Evolutionary conservation across 1,140 invertebrate species (phyloP).

Genomic region (Anagrus nilaparvatae): DNA sequence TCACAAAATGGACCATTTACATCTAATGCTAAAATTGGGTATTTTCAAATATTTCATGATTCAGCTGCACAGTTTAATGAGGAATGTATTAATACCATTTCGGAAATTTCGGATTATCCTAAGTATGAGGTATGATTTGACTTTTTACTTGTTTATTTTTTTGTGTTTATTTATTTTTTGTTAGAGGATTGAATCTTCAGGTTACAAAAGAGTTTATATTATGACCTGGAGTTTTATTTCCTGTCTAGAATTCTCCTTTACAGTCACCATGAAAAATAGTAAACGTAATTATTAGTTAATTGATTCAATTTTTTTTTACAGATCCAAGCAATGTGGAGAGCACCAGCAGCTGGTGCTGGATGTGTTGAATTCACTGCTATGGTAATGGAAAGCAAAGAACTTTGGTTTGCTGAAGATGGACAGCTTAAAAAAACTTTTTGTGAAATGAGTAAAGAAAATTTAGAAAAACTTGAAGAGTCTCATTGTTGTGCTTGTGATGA

Average conservation of each 20-base stretch:
- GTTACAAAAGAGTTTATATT: too few species aligned
- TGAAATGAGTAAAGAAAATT: conserved; percentile 53
- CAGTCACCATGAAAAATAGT: too few species aligned
- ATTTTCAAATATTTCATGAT: conserved; percentile 75
- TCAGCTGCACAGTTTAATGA: conserved; percentile 70
- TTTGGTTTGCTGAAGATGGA: conserved; percentile 88
- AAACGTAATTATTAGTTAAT: too few species aligned
- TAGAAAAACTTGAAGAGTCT: conserved; percentile 39
- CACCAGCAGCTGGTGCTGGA: conserved; percentile 70
- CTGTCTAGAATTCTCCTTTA: too few species aligned
- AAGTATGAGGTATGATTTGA: conserved; percentile 68
- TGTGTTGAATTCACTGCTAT: conserved; percentile 78
- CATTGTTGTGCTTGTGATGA: conserved; percentile 84
- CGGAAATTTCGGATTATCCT: conserved; percentile 62
- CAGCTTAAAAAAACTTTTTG: conserved; percentile 72
- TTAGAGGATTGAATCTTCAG: too few species aligned
- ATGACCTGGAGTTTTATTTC: too few species aligned
- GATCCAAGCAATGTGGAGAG: conserved; percentile 81
- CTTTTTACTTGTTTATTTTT: too few species aligned
- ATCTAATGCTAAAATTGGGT: conserved; percentile 51
- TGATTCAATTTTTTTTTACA: conserved; percentile 12
- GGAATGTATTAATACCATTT: conserved; percentile 76
- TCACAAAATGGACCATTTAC: conserved; percentile 46
- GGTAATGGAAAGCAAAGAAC: conserved; percentile 69
- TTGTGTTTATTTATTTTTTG: too few species aligned